These are phyloP conservation scores for Caenorhabditis japonica DNA, from an alignment of 2,888 invertebrate species.

Conservation along the genomic window DNA sequence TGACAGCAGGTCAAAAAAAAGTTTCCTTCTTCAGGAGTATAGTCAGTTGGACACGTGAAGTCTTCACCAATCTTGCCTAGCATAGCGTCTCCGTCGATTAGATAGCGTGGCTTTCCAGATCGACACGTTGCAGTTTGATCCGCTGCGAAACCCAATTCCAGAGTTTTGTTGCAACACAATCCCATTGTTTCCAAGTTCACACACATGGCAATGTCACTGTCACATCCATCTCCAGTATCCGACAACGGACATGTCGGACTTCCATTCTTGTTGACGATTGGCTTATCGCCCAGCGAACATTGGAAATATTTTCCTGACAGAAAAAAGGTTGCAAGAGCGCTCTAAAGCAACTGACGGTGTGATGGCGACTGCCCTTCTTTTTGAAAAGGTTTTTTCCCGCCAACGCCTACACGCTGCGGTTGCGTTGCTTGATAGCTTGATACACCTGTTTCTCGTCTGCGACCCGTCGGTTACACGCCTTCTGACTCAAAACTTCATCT, in stretches of 20 bases:
- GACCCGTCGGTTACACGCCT: no score
- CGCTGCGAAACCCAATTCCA: slow-evolving; percentile 3
- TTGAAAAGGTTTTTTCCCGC: no score
- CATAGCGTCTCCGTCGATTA: slow-evolving; percentile 9
- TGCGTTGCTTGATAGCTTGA: no score
- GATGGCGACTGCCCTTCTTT: no score
- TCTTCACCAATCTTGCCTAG: slow-evolving; percentile 11
- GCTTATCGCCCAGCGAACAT: slow-evolving; percentile 11
- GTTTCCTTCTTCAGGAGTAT: slow-evolving; percentile 9
- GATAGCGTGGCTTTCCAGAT: slow-evolving; percentile 20
- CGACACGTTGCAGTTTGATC: slow-evolving; percentile 23
- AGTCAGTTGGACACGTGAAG: slow-evolving; percentile 17
- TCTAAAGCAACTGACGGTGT: no score
- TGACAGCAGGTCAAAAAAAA: slow-evolving; percentile 29
- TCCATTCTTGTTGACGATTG: slow-evolving; percentile 10
- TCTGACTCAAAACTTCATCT: no score
- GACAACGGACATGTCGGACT: slow-evolving; percentile 7
- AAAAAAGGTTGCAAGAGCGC: no score
- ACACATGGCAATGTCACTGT: slow-evolving; percentile 12
- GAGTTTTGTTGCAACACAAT: slow-evolving; percentile 27
- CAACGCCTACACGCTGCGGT: no score
- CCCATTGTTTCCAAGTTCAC: slow-evolving; percentile 13
- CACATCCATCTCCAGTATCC: slow-evolving; percentile 15
- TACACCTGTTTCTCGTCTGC: no score
- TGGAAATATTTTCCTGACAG: slow-evolving; percentile 20